phyloP scores from a whole-genome alignment of 2,888 invertebrate species.

The Nemapogon koenigi region DNA sequence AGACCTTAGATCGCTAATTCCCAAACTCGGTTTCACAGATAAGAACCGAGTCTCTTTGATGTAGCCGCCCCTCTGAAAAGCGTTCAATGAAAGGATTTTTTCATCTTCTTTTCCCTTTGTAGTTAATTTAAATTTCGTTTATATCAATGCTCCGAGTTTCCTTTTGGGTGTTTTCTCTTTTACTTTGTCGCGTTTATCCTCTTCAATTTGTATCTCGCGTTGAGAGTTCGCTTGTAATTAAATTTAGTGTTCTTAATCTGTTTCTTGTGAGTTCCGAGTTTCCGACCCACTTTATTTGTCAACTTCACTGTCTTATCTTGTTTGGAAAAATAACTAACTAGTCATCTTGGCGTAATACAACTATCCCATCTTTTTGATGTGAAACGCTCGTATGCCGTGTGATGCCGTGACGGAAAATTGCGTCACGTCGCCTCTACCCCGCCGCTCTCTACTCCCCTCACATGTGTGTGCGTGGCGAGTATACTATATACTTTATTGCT shows the following conservation, averaged over 20 bases:
- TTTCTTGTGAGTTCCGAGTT: slow-evolving; percentile 28
- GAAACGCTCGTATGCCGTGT: too few relatives aligned
- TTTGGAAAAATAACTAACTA: too few relatives aligned
- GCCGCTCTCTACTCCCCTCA: too few relatives aligned
- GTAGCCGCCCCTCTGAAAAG: slow-evolving; percentile 61
- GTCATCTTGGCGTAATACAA: too few relatives aligned
- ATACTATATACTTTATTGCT: too few relatives aligned
- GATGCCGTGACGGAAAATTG: too few relatives aligned
- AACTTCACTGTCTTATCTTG: slow-evolving; percentile 20
- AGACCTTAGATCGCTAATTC: slow-evolving; percentile 55
- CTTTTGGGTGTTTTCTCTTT: slow-evolving; percentile 50
- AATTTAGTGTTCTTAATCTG: slow-evolving; percentile 63
- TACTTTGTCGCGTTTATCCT: slow-evolving; percentile 65
- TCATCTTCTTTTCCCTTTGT: slow-evolving; percentile 63
- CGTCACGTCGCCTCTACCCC: too few relatives aligned
- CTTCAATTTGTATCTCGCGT: slow-evolving; percentile 58
- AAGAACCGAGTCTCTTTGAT: slow-evolving; percentile 62
- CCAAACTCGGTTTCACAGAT: slow-evolving; percentile 60
- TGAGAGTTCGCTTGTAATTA: slow-evolving; percentile 56
- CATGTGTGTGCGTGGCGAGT: too few relatives aligned
- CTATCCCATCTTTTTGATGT: too few relatives aligned
- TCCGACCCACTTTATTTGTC: slow-evolving; percentile 21
- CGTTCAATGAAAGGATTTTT: slow-evolving; percentile 66
- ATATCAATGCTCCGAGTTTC: slow-evolving; percentile 64
- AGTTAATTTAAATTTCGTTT: slow-evolving; percentile 67